Percentiles rank a stretch among this genome's conserved stretches.
These are phyloP conservation scores for Torymus texanus DNA, from an alignment of 2,888 invertebrate genomes.

Conservation along the genomic window DNA sequence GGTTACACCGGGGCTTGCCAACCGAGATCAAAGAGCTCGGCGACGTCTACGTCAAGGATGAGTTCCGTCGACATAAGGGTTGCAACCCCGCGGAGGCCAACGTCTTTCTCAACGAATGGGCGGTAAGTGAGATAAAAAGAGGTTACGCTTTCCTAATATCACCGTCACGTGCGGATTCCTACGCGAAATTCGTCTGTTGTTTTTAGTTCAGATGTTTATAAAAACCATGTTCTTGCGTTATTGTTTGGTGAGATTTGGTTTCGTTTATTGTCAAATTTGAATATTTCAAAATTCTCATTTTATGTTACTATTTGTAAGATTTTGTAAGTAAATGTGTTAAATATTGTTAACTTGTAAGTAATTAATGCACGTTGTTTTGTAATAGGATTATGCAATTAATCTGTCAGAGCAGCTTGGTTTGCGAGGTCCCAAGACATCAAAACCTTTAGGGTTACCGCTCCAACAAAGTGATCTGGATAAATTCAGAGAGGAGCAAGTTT, in stretches of 20 bases:
- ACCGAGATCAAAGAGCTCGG: slow-evolving; percentile 83
- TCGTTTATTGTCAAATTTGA: no score
- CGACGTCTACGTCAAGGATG: slow-evolving; percentile 86
- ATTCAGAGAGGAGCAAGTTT: slow-evolving; percentile 88
- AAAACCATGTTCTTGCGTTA: no score
- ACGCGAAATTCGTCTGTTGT: no score
- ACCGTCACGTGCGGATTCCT: no score
- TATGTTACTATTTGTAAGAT: no score
- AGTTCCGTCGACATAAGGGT: slow-evolving; percentile 89
- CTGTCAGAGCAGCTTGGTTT: slow-evolving; percentile 85
- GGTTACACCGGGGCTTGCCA: slow-evolving; percentile 87
- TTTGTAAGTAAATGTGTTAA: neutral
- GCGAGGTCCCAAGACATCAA: slow-evolving; percentile 78
- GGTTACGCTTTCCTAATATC: no score
- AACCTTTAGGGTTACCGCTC: slow-evolving; percentile 81
- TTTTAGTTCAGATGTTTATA: no score
- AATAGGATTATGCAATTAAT: slow-evolving; percentile 85
- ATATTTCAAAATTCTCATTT: no score
- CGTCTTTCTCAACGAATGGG: slow-evolving; percentile 92
- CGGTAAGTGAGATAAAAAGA: slow-evolving; percentile 77
- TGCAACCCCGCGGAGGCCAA: slow-evolving; percentile 83
- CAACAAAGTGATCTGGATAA: slow-evolving; percentile 80
- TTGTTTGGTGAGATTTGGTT: no score
- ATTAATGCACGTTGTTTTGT: slow-evolving; percentile 59
- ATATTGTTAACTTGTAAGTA: neutral